These are phyloP conservation scores for Caradrina clavipalpis DNA, from an alignment of 2,888 invertebrate genomes.

Conservation along the genomic window DNA sequence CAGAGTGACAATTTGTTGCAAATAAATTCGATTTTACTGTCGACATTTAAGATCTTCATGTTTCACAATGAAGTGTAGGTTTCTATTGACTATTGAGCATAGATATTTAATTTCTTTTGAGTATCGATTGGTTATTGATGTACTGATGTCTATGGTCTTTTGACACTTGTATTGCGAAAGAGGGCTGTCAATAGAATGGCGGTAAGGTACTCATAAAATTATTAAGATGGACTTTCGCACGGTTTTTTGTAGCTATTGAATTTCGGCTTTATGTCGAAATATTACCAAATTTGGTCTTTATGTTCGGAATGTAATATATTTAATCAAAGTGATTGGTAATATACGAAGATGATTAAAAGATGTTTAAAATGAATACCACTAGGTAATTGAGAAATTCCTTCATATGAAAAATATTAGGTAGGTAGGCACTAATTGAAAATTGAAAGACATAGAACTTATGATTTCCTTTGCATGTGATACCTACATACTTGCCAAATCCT, in stretches of 20 bases:
- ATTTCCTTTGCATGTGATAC: no score
- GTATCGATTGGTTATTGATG: constrained; percentile 61
- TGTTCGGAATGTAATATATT: background rate
- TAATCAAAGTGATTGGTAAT: background rate
- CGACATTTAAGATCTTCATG: constrained; percentile 43
- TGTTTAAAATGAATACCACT: no score
- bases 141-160: constrained; percentile 35
- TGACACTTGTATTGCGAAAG: constrained; percentile 47
- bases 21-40: constrained; percentile 75
- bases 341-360: background rate
- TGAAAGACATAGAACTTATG: no score
- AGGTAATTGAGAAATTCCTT: no score
- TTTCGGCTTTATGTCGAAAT: background rate
- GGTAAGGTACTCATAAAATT: constrained; percentile 24
- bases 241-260: constrained; percentile 19
- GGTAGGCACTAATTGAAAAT: no score
- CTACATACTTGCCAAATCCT: no score
- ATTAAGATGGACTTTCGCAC: constrained; percentile 18
- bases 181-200: constrained; percentile 41
- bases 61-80: constrained; percentile 54
- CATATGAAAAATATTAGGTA: no score
- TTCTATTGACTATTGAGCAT: constrained; percentile 58
- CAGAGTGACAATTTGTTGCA: constrained; percentile 83
- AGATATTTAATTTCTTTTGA: constrained; percentile 47
- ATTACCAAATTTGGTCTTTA: background rate